Percentiles rank a stretch among this genome's conserved stretches.
Evolutionary conservation across 2,888 invertebrate species (phyloP).

Genomic region (Parapristionchus giblindavisi): DNA sequence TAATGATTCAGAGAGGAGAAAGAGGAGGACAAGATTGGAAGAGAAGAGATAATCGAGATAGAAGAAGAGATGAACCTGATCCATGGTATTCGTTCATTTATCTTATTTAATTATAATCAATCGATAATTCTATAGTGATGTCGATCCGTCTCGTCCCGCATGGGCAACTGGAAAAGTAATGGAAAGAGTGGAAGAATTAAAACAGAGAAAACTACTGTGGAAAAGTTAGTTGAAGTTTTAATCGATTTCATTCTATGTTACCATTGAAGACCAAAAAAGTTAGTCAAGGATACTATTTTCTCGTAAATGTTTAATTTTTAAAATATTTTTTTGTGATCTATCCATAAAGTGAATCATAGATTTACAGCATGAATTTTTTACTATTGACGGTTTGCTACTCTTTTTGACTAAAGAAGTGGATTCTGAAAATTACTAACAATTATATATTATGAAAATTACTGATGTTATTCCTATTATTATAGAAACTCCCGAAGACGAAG

Average conservation of each 20-base stretch:
- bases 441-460: no score
- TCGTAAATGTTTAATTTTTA: no score
- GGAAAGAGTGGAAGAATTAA: constrained; percentile 35
- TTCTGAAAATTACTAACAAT: no score
- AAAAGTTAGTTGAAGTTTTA: neutral
- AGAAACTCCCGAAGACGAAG: no score
- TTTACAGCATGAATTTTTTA: neutral
- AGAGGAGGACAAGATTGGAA: neutral
- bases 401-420: no score
- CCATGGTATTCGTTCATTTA: neutral
- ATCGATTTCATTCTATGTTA: no score
- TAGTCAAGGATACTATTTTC: no score
- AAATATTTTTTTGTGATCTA: no score
- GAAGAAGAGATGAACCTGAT: neutral
- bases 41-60: no score
- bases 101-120: neutral
- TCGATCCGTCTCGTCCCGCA: constrained; percentile 34
- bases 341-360: no score
- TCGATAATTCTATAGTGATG: neutral
- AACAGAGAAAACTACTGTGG: constrained; percentile 36
- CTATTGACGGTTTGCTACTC: neutral
- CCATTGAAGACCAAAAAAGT: no score
- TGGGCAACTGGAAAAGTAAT: constrained; percentile 35
- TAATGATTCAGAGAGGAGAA: neutral
- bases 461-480: no score